Conservation (phyloP, 2,113 vertebrate species). For the Lota lota region DNA sequence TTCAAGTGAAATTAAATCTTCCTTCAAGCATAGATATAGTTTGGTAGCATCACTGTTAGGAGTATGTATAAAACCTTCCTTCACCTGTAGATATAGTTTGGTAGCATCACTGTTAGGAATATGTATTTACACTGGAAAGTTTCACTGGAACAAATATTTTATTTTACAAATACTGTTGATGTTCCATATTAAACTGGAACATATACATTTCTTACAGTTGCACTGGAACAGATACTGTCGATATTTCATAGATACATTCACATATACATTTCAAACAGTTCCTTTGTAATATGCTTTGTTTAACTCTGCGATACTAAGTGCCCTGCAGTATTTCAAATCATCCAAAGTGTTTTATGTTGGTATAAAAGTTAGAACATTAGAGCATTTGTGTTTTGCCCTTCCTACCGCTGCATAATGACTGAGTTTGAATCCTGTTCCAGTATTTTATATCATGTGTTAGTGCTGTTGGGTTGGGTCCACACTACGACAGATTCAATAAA, state of each 20-base stretch:
- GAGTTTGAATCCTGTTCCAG: not conserved
- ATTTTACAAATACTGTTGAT: not conserved
- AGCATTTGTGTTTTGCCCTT: not conserved
- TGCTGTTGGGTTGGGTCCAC: slow-evolving; percentile 12
- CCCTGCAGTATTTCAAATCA: slow-evolving; percentile 61
- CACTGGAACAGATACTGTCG: too few species aligned
- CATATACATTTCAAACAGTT: too few species aligned
- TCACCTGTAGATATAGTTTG: slow-evolving; percentile 31
- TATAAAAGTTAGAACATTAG: not conserved
- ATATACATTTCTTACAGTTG: too few species aligned
- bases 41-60: slow-evolving; percentile 7
- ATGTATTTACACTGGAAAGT: slow-evolving; percentile 22
- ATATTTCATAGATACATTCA: too few species aligned
- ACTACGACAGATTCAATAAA: too few species aligned
- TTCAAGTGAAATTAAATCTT: slow-evolving; percentile 69
- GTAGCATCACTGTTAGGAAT: slow-evolving; percentile 7
- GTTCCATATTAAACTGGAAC: not conserved
- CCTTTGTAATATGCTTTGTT: too few species aligned
- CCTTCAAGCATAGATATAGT: slow-evolving; percentile 26
- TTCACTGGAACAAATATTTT: slow-evolving; percentile 27
- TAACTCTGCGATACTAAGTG: slow-evolving; percentile 42
- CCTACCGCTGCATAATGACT: too few species aligned
- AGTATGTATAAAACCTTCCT: slow-evolving; percentile 11
- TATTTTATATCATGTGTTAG: slow-evolving; percentile 32
- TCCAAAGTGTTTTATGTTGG: slow-evolving; percentile 41